Evolutionary conservation across 2,797 vertebrate genomes (phyloP), one percentile per base, ranked within the genome.

Genomic region (Epinephelus awoara): DNA sequence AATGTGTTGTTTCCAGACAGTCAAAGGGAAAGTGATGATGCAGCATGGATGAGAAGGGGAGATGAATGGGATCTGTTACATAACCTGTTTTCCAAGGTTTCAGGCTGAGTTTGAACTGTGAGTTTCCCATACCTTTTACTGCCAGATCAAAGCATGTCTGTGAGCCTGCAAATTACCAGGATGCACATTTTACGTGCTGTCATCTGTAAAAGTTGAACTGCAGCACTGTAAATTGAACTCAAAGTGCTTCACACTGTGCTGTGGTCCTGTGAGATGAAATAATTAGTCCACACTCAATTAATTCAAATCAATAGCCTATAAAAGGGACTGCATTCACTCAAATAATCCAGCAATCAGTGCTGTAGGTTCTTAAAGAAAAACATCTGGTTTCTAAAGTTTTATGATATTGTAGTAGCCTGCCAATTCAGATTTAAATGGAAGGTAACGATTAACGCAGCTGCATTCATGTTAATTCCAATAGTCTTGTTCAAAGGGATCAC

Each of bases 1-100:
- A 91, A 92, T 91, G 88, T 92, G 91, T 93, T 94, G 91, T 95
- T 95, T 95, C 91, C 92, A 94, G 91, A 90, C 85, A 84, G 83
- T 85, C 67, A 65, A 80, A 76, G 55, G 92, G 91, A 93, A 93
- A 93, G 83, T 92, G 93, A 94, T 95, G 93, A 96, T 93, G 89
- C 91, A 91, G 94, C 92, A 91, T 87, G 88, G 90, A 86, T 90
- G 83, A 89, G 83, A 90, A 79, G 72, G 44, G 87, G 82, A 91
- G 92, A 93, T 93, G 91, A 93, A 94, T 93, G 88, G 85, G 87
- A 91, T 92, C 57, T 86, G 87, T 95, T 94, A 93, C 92, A 91
- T 94, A 95, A 94, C 85, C 67, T 75, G 63, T 90, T 95, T 94
- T 93, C 91, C 85, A 92, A 91, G 72, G 82, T 88, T 87, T 93